A percentile compares a stretch with the other conserved stretches of the same genome.
phyloP scores from a whole-genome alignment of 2,797 vertebrate genomes.

The Halcyon badia region DNA sequence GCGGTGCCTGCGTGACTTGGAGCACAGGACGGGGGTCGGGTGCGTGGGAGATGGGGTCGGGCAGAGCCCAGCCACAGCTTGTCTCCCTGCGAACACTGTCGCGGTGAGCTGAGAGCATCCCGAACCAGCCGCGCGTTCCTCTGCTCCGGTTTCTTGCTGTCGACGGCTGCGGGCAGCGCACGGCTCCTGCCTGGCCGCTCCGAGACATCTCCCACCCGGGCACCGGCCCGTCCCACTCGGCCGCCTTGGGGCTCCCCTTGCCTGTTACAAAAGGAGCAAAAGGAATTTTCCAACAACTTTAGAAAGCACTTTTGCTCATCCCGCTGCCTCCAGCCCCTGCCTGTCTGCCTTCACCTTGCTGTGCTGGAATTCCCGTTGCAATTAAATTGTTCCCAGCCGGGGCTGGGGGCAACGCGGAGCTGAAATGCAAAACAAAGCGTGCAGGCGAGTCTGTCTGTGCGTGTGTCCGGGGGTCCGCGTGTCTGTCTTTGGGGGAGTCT shows the following conservation, averaged over 20 bases:
- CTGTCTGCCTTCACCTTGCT: neutral
- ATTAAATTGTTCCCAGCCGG: neutral
- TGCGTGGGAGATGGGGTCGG: neutral
- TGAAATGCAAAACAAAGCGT: neutral
- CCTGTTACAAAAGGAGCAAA: neutral
- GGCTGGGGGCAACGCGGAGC: neutral
- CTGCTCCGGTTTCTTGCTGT: neutral
- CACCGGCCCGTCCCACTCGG: neutral
- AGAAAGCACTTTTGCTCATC: neutral
- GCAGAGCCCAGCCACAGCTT: neutral
- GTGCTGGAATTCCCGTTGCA: neutral
- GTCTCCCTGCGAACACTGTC: neutral
- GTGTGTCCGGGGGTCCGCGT: accelerated
- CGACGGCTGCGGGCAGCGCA: neutral
- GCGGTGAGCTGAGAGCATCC: neutral
- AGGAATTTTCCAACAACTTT: conserved; percentile 2
- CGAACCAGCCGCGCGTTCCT: neutral
- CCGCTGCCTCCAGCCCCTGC: neutral
- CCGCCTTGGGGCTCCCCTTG: accelerated
- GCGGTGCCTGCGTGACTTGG: accelerated
- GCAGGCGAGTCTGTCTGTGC: accelerated
- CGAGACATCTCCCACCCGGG: neutral
- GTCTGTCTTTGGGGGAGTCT: too few relatives aligned
- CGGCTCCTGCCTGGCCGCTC: neutral
- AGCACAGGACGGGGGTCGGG: neutral